Percentiles rank a stretch among this genome's conserved stretches.
Conservation (phyloP, 2,888 invertebrate genomes). For the Ganaspis brasiliensis region DNA sequence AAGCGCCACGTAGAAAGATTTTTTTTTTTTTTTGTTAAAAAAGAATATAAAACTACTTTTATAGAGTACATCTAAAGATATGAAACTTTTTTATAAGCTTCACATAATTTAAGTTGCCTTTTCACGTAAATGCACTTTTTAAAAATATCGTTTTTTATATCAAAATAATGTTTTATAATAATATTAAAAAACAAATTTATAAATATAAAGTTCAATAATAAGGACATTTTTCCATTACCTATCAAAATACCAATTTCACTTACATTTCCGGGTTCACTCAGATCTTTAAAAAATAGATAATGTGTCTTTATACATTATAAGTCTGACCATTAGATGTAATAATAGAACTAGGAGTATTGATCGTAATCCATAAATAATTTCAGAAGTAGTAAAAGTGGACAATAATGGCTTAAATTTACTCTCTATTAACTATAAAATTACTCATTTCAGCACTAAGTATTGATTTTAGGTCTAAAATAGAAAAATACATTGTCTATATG, state of each 20-base stretch:
- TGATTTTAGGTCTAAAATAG: constrained; percentile 15
- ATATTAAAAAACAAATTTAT: no score
- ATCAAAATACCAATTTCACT: not conserved
- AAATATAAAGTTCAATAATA: not conserved
- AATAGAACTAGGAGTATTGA: constrained; percentile 30
- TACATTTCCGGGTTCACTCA: not conserved
- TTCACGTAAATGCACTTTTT: no score
- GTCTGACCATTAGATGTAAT: constrained; percentile 9
- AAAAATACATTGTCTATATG: not conserved
- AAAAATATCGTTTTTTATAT: no score
- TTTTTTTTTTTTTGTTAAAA: no score
- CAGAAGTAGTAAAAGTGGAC: constrained; percentile 8
- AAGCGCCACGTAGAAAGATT: no score
- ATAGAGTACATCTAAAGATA: no score
- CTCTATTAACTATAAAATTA: constrained; percentile 1
- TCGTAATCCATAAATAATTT: constrained; percentile 18
- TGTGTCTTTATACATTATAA: constrained; percentile 7
- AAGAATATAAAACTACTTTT: no score
- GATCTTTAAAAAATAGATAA: constrained; percentile 13
- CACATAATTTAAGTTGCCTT: no score
- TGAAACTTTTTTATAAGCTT: no score
- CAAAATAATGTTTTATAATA: no score
- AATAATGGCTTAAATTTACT: constrained; percentile 16
- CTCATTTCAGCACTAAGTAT: not conserved
- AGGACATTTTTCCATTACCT: not conserved